These are phyloP conservation scores for Chloropsis cyanopogon DNA, from an alignment of 2,113 vertebrate genomes.

Conservation along the genomic window DNA sequence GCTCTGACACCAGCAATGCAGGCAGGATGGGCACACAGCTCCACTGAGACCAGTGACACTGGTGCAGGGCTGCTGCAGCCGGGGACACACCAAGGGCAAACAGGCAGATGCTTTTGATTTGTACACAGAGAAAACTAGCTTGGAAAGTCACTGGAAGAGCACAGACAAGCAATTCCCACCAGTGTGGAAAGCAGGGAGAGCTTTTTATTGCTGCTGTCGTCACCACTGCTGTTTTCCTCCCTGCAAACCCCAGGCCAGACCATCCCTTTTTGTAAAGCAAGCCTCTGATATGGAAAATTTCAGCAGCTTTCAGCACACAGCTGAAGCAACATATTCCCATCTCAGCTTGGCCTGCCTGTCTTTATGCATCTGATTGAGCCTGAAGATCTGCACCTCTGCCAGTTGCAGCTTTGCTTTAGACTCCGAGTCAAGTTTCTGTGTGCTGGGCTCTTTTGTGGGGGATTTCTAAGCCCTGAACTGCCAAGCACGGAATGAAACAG, in stretches of 20 bases:
- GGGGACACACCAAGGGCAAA: not conserved
- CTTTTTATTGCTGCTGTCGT: not conserved
- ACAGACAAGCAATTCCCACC: slow-evolving; percentile 32
- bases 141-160: slow-evolving; percentile 35
- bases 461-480: slow-evolving; percentile 22
- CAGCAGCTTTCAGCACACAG: not conserved
- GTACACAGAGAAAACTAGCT: slow-evolving; percentile 24
- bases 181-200: slow-evolving; percentile 5
- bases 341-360: slow-evolving; percentile 14
- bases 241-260: slow-evolving; percentile 40
- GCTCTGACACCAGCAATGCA: not conserved
- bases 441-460: not conserved
- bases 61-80: not conserved
- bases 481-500: not conserved
- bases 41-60: not conserved
- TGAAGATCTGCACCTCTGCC: slow-evolving; percentile 30
- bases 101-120: slow-evolving; percentile 12
- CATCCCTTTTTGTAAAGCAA: slow-evolving; percentile 15
- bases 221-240: slow-evolving; percentile 28
- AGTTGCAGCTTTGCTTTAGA: slow-evolving; percentile 28
- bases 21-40: not conserved
- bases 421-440: not conserved
- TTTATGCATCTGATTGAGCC: slow-evolving; percentile 43
- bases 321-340: slow-evolving; percentile 34
- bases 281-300: slow-evolving; percentile 57